Conservation (phyloP, 2,797 vertebrate species). For the Yasuhikotakia modesta region DNA sequence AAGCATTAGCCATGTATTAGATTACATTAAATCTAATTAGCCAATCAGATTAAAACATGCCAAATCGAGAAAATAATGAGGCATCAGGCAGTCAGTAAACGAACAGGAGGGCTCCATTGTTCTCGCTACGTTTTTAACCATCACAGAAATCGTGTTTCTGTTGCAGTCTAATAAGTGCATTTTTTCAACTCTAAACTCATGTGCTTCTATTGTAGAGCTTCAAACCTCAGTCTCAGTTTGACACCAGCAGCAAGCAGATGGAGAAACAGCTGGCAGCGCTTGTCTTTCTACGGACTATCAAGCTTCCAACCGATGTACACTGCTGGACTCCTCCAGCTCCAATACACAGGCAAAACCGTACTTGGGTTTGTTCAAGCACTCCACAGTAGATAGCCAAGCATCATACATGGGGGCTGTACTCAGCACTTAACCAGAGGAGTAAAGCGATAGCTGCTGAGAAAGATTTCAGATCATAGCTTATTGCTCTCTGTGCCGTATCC, state of each 20-base stretch:
- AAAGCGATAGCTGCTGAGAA: background rate
- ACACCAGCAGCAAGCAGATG: conserved; percentile 48
- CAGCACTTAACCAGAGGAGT: conserved; percentile 17
- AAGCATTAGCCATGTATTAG: no score
- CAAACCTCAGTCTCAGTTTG: conserved; percentile 28
- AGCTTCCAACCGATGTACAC: conserved; percentile 39
- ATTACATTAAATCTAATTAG: background rate
- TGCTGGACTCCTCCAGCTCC: conserved; percentile 46
- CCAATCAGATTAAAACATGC: background rate
- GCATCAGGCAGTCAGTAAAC: background rate
- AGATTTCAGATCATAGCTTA: background rate
- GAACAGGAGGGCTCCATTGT: background rate
- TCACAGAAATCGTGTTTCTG: conserved; percentile 20
- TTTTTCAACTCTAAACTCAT: background rate
- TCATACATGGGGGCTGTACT: background rate
- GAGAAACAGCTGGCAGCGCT: conserved; percentile 48
- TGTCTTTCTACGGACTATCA: conserved; percentile 33
- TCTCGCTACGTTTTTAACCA: conserved; percentile 20
- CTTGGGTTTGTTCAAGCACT: conserved; percentile 10
- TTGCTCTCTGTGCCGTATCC: background rate
- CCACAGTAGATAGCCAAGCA: conserved; percentile 17
- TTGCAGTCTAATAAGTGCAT: conserved; percentile 2
- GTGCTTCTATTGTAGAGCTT: conserved; percentile 9
- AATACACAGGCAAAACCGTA: background rate
- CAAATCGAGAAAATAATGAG: background rate